Evolutionary conservation across 2,797 vertebrate species (phyloP), one percentile per base, ranked within the genome.

Genomic region (Micropoecilia bifurca): DNA sequence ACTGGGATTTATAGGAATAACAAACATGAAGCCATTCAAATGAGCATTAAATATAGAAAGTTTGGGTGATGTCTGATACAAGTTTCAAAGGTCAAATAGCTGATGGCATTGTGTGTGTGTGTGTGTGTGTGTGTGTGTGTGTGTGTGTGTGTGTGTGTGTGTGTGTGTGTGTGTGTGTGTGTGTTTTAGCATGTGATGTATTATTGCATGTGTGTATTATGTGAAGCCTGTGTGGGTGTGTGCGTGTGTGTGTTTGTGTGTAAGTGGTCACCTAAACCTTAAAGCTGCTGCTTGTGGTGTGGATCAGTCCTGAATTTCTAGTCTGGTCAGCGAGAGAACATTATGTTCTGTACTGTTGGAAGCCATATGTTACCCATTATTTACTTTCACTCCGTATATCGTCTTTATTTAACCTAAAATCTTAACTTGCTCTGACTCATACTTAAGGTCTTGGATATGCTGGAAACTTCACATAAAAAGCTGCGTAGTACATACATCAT

Each of bases 361-460:
- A 84, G 82, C 83, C 95, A 95, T 85, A 90, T 95, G 94, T 93
- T 95, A 84, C 88, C 89, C 89, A 92, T 95, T 94, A 93, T 93
- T 93, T 89, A 85, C 90, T 88, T 88, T 73, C 76, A 71, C 74
- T 80, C 55, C 66, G 81, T 41, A 25, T 10, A 76, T 46, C 78
- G 77, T 48, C 85, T 79, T 79, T 76, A 83, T 88, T 85, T 77
- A 59, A 80, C 73, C 55, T 76, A 78, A 73, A 78, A 5, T 46
- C 61, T 77, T 73, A 45, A 33, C 73, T 50, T 20, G 61, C 46
- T 69, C 61, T 3, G 39, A n/a, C 53, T 71, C 55, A 9, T n/a
- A 20, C 50, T 43, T 36, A 71, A 50, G 69, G 9, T 59, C 14
- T 16, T 6, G n/a, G 46, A 73, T 18, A 2, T 30, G 66, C 78